Percentiles rank a stretch among this genome's conserved stretches.
These are phyloP conservation scores for Chaenogobius annularis DNA, from an alignment of 2,113 vertebrate species.

Conservation along the genomic window DNA sequence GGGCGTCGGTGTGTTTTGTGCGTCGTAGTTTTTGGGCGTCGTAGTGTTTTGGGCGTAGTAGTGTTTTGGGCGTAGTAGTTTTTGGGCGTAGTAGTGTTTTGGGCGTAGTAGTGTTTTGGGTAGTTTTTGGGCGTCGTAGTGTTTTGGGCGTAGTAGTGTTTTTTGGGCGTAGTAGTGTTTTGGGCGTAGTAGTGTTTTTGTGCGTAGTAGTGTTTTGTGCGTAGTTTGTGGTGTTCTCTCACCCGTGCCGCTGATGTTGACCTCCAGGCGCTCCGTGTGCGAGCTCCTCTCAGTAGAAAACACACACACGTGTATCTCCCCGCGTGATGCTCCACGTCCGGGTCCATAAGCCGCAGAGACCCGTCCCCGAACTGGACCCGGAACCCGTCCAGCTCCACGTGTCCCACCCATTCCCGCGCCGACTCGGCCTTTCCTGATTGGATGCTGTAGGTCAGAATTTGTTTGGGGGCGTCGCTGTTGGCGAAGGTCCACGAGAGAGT, in stretches of 20 bases:
- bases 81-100: too few species aligned
- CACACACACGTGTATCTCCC: slow-evolving; percentile 71
- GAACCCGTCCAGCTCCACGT: slow-evolving; percentile 52
- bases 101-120: too few species aligned
- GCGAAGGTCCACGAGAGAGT: slow-evolving; percentile 74
- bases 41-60: too few species aligned
- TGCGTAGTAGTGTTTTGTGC: too few species aligned
- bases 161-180: too few species aligned
- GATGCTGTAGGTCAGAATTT: slow-evolving; percentile 71
- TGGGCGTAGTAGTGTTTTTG: too few species aligned
- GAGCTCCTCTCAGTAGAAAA: slow-evolving; percentile 42
- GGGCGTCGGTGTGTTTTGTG: too few species aligned
- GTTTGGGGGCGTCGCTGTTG: slow-evolving; percentile 29
- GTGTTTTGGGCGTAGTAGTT: too few species aligned
- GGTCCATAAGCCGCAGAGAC: slow-evolving; percentile 67
- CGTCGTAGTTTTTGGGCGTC: too few species aligned
- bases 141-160: too few species aligned
- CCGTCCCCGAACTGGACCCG: slow-evolving; percentile 63
- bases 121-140: too few species aligned
- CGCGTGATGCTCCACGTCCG: slow-evolving; percentile 36
- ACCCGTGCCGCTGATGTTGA: slow-evolving; percentile 50
- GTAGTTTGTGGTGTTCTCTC: neutral
- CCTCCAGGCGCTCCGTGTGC: slow-evolving; percentile 54
- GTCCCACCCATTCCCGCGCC: slow-evolving; percentile 46
- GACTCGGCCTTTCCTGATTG: slow-evolving; percentile 13